Conservation (phyloP, 2,113 vertebrate genomes). For the Etia nguti region DNA sequence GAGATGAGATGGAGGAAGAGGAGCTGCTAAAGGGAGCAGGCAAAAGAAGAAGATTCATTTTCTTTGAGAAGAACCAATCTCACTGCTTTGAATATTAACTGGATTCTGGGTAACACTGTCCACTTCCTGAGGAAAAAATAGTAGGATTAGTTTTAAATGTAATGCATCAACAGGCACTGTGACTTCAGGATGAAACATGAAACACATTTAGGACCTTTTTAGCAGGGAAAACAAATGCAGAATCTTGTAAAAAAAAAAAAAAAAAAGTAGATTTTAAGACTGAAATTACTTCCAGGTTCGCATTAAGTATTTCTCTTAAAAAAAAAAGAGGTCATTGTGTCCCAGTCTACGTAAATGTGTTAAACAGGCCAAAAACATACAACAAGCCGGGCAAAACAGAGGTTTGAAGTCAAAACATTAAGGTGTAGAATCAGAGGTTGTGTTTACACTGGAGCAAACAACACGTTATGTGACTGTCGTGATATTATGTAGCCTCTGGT, state of each 20-base stretch:
- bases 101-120: neutral
- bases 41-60: neutral
- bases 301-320: neutral
- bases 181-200: neutral
- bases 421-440: neutral
- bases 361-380: neutral
- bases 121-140: neutral
- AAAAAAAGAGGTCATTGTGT: neutral
- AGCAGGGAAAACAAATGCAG: neutral
- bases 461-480: neutral
- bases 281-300: neutral
- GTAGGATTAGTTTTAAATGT: neutral
- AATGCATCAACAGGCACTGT: neutral
- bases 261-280: neutral
- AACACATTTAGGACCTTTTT: neutral
- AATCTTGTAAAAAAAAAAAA: rapidly evolving
- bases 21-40: neutral
- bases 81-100: neutral
- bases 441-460: neutral
- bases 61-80: neutral
- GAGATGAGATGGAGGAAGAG: neutral
- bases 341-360: neutral
- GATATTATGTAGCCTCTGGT: neutral
- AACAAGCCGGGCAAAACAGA: neutral
- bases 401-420: neutral